Base-by-base conservation (phyloP, 1,140 invertebrate genomes). In the Globodera rostochiensis region DNA sequence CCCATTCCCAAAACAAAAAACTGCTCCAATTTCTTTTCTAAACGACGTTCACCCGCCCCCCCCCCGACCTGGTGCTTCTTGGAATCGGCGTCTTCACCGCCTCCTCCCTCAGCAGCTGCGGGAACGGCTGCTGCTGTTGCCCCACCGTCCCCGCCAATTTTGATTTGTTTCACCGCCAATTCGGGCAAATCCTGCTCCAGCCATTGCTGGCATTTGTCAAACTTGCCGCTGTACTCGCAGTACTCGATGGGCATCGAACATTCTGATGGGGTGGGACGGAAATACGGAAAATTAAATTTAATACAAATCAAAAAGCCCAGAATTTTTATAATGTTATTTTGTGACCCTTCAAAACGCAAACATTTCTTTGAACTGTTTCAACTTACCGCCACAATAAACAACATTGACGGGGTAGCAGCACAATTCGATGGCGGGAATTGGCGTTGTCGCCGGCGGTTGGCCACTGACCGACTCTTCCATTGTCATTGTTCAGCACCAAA, bases 161-260 rank as follows among this genome's bases (percentile, higher is more conserved):
- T 64, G 11, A 82, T 53, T 36, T 74, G 83, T 75, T 82, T 80
- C n/a, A 53, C 77, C 5, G 78, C 75, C 21, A 89, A n/a, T 94
- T 70, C 93, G 5, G 97, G 96, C 76, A 98, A 91, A 92, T 98
- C 94, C 87, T 94, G 94, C 90, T 98, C 95, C 70, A 98, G 90
- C 97, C 97, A 98, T 87, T 94, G 93, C 90, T 96, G 97, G 90
- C 97, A 99, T 91, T 97, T 97, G 80, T 97, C 96, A 91, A 95
- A 96, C 89, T 96, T 95, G 64, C 96, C 96, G 91, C 97, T 97
- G 91, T 96, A 98, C 92, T 98, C 96, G 90, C 97, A 98, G 90
- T 98, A 99, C 94, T 96, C 90, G 70, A 92, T 90, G 73, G 88
- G 89, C 88, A 88, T 78, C 25, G 87, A 84, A 85, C 90, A 91